Evolutionary conservation across 2,888 invertebrate species (phyloP), one percentile per base, ranked within the genome.

Genomic region (Lamellibrachia columna): DNA sequence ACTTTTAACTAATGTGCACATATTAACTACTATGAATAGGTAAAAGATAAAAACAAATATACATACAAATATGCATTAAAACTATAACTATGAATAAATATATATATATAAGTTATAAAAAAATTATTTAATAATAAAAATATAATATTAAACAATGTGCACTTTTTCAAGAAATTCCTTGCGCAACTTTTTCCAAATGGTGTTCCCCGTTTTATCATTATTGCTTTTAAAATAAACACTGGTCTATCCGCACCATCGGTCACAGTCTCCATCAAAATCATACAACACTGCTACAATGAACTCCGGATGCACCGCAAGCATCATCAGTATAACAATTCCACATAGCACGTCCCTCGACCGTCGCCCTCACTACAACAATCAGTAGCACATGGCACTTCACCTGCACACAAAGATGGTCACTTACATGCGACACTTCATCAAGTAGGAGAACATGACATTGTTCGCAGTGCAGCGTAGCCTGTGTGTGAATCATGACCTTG

Each of bases 361-460:
- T 75, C 75, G 75, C 22, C 75, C 15, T 75, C 75, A 75, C 75
- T 11, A 75, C 75, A 6, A 22, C 22, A 6, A 75, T 75, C 53
- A 91, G 53, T 91, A 55, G 3, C 11, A 53, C 28, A 53, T 53
- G 55, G 28, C 28, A 91, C 52, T 58, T 75, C 92, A 40, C 52
- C 90, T 22, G 40, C 2, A 11, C 28, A 52, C 28, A 75, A 75
- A 11, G 28, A 40, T 91, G n/a, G 22, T 28, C 22, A n/a, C 98
- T 98, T 94, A 96, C 96, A 97, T 98, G 98, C 28, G 98, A 98
- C 91, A 98, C 98, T 97, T 98, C 98, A 96, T 99, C 98, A 93
- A 99, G 98, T 95, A 99, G 97, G 94, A 99, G 97, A 98, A 98
- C 98, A 97, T 99, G 99, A 95, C 99, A 99, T 95, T 99, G 97